Evolutionary conservation across 2,113 vertebrate genomes (phyloP).

Genomic region (Tragelaphus imberbis): DNA sequence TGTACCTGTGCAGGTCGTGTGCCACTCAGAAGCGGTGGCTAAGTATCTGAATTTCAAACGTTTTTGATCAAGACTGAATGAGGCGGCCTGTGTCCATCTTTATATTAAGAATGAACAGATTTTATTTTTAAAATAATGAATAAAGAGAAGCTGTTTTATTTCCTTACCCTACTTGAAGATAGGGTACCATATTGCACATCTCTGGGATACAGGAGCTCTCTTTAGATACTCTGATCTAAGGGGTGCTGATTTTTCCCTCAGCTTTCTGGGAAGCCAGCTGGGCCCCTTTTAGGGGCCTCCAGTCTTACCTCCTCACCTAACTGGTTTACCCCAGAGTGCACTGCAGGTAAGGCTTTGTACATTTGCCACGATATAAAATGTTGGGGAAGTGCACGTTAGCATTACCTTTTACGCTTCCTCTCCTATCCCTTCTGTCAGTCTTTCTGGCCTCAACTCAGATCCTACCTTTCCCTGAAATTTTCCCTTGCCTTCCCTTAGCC

Average conservation of each 20-base stretch:
- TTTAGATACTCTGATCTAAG: neutral
- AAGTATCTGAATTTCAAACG: neutral
- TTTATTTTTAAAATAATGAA: neutral
- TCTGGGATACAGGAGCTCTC: neutral
- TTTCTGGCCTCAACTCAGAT: neutral
- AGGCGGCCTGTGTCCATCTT: neutral
- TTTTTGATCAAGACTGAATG: neutral
- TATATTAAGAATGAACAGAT: neutral
- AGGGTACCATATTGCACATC: neutral
- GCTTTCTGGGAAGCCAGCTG: neutral
- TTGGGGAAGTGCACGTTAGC: neutral
- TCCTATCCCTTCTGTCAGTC: neutral
- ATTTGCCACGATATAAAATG: neutral
- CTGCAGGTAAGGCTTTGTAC: neutral
- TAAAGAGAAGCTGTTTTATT: neutral
- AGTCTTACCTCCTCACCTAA: neutral
- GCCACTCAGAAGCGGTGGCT: slow-evolving; percentile 80
- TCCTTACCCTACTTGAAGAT: neutral
- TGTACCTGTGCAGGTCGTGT: slow-evolving; percentile 88
- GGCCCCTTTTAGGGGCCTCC: neutral
- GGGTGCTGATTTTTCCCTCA: neutral
- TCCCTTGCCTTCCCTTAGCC: neutral
- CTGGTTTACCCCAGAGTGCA: neutral
- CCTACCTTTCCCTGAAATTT: neutral
- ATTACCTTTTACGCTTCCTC: neutral